These are phyloP conservation scores for Litocranius walleri DNA, from an alignment of 2,113 vertebrate species.

Conservation along the genomic window DNA sequence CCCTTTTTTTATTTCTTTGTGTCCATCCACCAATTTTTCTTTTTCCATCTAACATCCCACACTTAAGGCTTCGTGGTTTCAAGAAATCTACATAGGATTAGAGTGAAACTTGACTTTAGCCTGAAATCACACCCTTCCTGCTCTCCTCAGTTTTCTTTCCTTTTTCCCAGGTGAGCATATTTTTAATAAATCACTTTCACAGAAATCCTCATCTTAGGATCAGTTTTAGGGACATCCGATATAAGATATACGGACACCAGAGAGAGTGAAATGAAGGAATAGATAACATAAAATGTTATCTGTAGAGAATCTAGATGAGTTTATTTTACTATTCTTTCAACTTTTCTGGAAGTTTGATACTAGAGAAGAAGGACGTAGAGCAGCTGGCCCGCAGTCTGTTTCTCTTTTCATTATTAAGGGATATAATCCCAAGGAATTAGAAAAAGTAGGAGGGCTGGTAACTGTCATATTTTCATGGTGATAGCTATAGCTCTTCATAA, in stretches of 20 bases:
- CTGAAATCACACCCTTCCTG: not conserved
- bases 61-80: not conserved
- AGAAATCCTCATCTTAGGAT: not conserved
- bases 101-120: not conserved
- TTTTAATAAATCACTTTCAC: not conserved
- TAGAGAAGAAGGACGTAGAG: not conserved
- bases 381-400: not conserved
- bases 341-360: not conserved
- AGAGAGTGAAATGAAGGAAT: not conserved
- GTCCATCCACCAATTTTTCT: not conserved
- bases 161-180: not conserved
- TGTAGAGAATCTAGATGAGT: not conserved
- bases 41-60: not conserved
- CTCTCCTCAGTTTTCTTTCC: not conserved
- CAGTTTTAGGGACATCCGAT: not conserved
- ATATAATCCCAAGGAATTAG: not conserved
- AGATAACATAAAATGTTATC: not conserved
- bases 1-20: not conserved
- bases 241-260: not conserved
- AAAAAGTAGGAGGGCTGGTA: not conserved
- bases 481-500: not conserved
- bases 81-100: not conserved
- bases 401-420: not conserved
- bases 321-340: not conserved
- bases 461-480: not conserved